phyloP scores from a whole-genome alignment of 2,113 vertebrate genomes.

The Chaetorhynchus papuensis region DNA sequence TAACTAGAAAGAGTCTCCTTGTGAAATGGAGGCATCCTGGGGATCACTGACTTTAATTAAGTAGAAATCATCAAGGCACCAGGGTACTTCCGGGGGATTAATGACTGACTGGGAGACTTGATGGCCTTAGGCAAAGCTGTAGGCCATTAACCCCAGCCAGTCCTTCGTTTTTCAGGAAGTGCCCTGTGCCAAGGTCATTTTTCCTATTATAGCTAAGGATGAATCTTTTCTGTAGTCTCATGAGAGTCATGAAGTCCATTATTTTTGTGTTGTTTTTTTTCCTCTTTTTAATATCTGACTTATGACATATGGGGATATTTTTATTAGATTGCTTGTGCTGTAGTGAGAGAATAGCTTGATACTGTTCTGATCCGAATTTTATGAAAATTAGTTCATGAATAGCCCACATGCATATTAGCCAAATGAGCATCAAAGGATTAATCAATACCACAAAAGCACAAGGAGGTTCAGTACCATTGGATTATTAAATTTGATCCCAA shows the following conservation, averaged over 20 bases:
- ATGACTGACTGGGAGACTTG: slow-evolving; percentile 47
- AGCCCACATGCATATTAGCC: background rate
- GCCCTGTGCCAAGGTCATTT: slow-evolving; percentile 43
- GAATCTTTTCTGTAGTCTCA: slow-evolving; percentile 5
- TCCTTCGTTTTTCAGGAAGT: slow-evolving; percentile 49
- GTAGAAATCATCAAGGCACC: slow-evolving; percentile 56
- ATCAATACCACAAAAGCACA: background rate
- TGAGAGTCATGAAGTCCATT: slow-evolving; percentile 1
- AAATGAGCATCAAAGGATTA: slow-evolving; percentile 28
- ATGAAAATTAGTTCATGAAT: background rate
- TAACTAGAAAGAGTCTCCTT: slow-evolving; percentile 56
- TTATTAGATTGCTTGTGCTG: background rate
- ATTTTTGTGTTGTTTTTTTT: slow-evolving; percentile 7
- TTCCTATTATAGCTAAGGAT: slow-evolving; percentile 39
- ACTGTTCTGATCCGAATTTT: background rate
- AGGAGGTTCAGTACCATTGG: background rate
- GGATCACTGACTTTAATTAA: slow-evolving; percentile 61
- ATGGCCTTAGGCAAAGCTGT: slow-evolving; percentile 61
- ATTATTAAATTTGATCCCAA: slow-evolving; percentile 17
- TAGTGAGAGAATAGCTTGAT: background rate
- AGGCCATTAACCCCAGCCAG: slow-evolving; percentile 53
- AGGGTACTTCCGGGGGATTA: slow-evolving; percentile 47
- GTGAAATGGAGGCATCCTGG: slow-evolving; percentile 54
- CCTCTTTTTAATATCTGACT: slow-evolving; percentile 23
- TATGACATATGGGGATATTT: slow-evolving; percentile 7